Evolutionary conservation across 2,113 vertebrate genomes (phyloP).

Genomic region (Megaptera novaeangliae): DNA sequence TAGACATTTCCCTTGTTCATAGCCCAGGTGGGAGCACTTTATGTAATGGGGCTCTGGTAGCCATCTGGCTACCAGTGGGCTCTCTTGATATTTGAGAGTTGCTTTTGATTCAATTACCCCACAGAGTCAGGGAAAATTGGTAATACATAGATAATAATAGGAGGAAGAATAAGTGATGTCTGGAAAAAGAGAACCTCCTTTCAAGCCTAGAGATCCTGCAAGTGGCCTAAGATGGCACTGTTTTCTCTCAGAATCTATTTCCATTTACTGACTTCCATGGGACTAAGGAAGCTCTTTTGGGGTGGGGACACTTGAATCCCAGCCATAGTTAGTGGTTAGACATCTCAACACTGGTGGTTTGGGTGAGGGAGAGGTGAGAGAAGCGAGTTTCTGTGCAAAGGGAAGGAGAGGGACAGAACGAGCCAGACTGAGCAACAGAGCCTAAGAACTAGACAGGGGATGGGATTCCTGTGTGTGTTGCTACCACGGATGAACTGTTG

Average conservation of each 20-base stretch:
- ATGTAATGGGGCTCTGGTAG: constrained; percentile 9
- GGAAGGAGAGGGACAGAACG: background rate
- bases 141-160: background rate
- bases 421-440: background rate
- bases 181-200: background rate
- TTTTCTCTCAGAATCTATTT: background rate
- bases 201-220: background rate
- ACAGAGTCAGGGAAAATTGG: constrained; percentile 29
- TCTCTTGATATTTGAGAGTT: constrained; percentile 27
- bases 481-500: background rate
- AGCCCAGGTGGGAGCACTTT: constrained; percentile 16
- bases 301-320: background rate
- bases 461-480: background rate
- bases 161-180: background rate
- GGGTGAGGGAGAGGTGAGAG: background rate
- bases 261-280: background rate
- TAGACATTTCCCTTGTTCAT: background rate
- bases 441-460: background rate
- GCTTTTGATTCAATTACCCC: constrained; percentile 26
- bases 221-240: background rate
- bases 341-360: background rate
- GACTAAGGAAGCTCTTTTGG: background rate
- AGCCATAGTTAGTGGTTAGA: background rate
- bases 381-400: background rate
- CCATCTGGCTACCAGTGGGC: background rate